phyloP scores from a whole-genome alignment of 1,140 invertebrate species.

The Elymnias hypermnestra region DNA sequence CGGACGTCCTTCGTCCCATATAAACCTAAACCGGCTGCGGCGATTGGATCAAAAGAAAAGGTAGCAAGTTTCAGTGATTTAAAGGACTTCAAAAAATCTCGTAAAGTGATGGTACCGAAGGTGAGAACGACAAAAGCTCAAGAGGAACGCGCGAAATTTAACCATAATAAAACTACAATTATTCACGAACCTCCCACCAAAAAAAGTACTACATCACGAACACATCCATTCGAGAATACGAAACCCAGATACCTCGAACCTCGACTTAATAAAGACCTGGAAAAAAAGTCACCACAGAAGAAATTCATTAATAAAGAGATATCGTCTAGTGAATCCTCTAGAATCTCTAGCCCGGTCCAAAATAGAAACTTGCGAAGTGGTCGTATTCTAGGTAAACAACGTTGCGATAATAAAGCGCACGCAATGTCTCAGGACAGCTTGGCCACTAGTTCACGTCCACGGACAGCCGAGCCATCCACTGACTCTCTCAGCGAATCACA shows the following conservation, averaged over 20 bases:
- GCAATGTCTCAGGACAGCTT: constrained; percentile 55
- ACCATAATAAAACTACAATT: constrained; percentile 38
- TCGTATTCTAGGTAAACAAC: constrained; percentile 19
- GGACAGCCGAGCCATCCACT: constrained; percentile 54
- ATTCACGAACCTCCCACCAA: constrained; percentile 28
- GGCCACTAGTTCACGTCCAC: constrained; percentile 44
- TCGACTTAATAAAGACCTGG: constrained; percentile 20
- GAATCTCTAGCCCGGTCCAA: constrained; percentile 50
- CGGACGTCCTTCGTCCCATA: constrained; percentile 54
- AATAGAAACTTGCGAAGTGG: constrained; percentile 25
- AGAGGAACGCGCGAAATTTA: constrained; percentile 56
- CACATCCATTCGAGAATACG: constrained; percentile 34
- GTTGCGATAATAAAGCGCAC: constrained; percentile 17
- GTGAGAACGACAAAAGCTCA: constrained; percentile 61
- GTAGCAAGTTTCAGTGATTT: constrained; percentile 30
- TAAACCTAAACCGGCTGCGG: constrained; percentile 32
- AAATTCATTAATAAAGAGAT: constrained; percentile 34
- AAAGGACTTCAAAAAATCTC: constrained; percentile 27
- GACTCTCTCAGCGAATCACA: constrained; percentile 55
- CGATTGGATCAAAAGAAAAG: constrained; percentile 25
- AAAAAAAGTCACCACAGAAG: constrained; percentile 23
- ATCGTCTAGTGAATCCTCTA: constrained; percentile 55
- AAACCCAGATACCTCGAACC: constrained; percentile 49
- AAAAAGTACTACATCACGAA: constrained; percentile 12
- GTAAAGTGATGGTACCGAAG: constrained; percentile 31